Base-by-base conservation (phyloP, 2,888 invertebrate species). In the Gnatocerus cornutus region DNA sequence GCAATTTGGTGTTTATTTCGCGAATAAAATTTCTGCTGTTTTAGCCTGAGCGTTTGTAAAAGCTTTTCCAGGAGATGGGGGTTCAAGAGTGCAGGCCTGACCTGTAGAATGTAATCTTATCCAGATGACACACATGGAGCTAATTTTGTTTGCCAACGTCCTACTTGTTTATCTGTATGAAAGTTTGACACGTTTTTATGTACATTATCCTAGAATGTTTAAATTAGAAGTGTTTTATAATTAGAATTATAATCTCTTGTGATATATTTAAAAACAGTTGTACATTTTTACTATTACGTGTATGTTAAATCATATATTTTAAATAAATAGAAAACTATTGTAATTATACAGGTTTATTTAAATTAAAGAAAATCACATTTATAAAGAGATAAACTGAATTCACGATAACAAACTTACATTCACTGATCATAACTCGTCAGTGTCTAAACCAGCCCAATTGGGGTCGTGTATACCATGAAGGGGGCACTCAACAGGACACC, bases 401-500 rank as follows among this genome's bases (percentile, higher is more conserved):
- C 43, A 52, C 5, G 33, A 3, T 45, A 53, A 65, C 53, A 55
- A 62, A 56, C 8, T 41, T 43, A 33, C 3, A 30, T 30, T 30
- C 8, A 45, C 56, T 39, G 13, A 68, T 66, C 50, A 67, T 61
- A 67, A 48, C 2, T 70, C 68, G 16, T 73, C 74, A 30, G 50
- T 48, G 14, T 58, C 69, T 37, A 73, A 59, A 66, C 71, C 73
- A 10, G 74, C 45, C 76, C 76, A 76, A 41, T 75, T 56, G 7
- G 77, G 69, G 67, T 79, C 77, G 37, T 73, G 73, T 30, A 76
- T 68, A 13, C 80, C 80, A 71, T 82, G 78, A 14, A 83, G 73
- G 4, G 82, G 83, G 71, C 83, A 83, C 68, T 82, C 81, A 4
- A 78, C 72, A 3, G 83, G 83, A 71, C 83, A 83, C 45, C 79